phyloP scores from a whole-genome alignment of 1,140 invertebrate species.

The Drosophila nikananu region DNA sequence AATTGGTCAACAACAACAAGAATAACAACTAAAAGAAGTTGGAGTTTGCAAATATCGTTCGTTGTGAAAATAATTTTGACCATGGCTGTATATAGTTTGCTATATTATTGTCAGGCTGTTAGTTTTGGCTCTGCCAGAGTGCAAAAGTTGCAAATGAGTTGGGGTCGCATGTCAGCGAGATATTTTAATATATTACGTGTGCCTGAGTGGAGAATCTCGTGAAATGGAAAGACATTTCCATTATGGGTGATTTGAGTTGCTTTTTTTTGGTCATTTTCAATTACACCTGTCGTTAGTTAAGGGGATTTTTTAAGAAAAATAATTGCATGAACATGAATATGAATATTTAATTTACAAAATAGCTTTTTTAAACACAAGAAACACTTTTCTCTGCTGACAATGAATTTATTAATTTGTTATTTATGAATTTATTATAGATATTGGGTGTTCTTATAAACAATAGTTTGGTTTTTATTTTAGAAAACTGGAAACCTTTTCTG shows the following conservation, averaged over 20 bases:
- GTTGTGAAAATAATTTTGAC: too few relatives aligned
- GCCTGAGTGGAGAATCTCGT: slow-evolving; percentile 18
- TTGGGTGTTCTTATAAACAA: too few relatives aligned
- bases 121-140: slow-evolving; percentile 45
- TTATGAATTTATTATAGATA: too few relatives aligned
- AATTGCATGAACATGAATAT: neutral
- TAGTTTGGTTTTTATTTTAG: too few relatives aligned
- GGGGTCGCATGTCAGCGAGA: slow-evolving; percentile 31
- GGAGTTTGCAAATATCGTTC: too few relatives aligned
- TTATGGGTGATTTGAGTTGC: slow-evolving; percentile 9
- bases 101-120: slow-evolving; percentile 60
- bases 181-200: slow-evolving; percentile 64
- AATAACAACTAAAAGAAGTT: too few relatives aligned
- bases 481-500: too few relatives aligned
- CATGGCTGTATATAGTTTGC: slow-evolving; percentile 37
- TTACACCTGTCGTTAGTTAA: neutral
- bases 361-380: neutral
- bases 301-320: neutral
- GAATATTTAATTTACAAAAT: neutral
- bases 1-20: too few relatives aligned
- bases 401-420: neutral
- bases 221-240: slow-evolving; percentile 20
- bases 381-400: neutral
- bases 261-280: neutral
- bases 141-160: slow-evolving; percentile 59